phyloP scores from a whole-genome alignment of 2,797 vertebrate species.

The Mus caroli region DNA sequence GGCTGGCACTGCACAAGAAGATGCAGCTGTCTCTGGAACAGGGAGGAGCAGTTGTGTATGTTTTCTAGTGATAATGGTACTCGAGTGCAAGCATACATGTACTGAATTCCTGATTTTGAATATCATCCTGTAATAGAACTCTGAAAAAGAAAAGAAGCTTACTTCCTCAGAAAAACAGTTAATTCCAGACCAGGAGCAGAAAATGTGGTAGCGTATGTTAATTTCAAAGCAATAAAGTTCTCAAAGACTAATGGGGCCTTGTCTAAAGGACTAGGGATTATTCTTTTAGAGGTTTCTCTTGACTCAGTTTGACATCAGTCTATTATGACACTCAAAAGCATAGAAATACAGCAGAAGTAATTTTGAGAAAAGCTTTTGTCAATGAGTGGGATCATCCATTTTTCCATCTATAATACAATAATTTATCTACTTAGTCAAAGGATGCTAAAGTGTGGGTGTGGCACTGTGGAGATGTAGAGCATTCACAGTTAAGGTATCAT shows the following conservation, averaged over 20 bases:
- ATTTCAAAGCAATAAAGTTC: not conserved
- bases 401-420: not conserved
- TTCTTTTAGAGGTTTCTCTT: not conserved
- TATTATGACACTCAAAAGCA: not conserved
- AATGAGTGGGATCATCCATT: not conserved
- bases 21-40: too few species aligned
- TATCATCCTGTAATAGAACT: not conserved
- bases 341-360: not conserved
- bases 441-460: not conserved
- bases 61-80: not conserved
- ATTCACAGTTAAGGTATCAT: not conserved
- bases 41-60: not conserved
- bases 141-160: not conserved
- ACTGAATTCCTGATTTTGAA: not conserved
- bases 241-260: not conserved
- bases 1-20: too few species aligned
- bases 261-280: not conserved
- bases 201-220: not conserved
- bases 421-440: not conserved
- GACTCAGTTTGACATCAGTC: not conserved
- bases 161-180: not conserved
- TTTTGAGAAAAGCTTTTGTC: conserved; percentile 2
- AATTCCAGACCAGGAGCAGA: not conserved
- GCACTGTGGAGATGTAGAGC: not conserved
- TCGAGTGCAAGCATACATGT: not conserved